A percentile compares a stretch with the other conserved stretches of the same genome.
Conservation (phyloP, 1,140 invertebrate species). For the Conus ventricosus region DNA sequence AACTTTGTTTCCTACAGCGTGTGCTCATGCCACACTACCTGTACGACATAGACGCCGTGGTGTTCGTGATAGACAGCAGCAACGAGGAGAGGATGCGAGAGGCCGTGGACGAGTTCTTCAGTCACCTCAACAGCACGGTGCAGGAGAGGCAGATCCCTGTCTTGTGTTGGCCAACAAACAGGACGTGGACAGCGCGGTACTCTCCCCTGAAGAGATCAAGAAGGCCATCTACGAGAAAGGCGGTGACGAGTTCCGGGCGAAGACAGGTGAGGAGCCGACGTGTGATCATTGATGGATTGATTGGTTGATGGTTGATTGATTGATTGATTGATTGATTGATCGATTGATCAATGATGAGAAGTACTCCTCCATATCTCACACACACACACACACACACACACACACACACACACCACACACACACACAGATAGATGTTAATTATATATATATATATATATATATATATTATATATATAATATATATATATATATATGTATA, state of each 20-base stretch:
- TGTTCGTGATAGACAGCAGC: no score
- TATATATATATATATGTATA: no score
- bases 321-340: no score
- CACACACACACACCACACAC: no score
- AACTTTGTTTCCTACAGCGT: neutral
- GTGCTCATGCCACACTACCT: neutral
- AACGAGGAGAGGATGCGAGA: no score
- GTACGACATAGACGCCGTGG: neutral
- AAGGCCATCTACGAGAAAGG: neutral
- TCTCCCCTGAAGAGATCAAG: constrained; percentile 2
- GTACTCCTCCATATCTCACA: no score
- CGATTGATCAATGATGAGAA: no score
- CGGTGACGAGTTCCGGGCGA: neutral
- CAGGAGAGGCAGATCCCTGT: neutral
- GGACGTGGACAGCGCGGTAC: neutral
- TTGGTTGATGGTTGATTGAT: no score
- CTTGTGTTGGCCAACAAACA: constrained; percentile 18
- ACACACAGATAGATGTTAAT: no score
- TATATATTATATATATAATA: no score
- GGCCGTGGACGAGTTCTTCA: constrained; percentile 89
- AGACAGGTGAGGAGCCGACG: neutral
- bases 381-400: no score
- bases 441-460: no score
- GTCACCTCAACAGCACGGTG: constrained; percentile 62
- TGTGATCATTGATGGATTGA: neutral